Evolutionary conservation across 2,888 invertebrate genomes (phyloP), one percentile per base, ranked within the genome.

Genomic region (Melinopterus prodromus): DNA sequence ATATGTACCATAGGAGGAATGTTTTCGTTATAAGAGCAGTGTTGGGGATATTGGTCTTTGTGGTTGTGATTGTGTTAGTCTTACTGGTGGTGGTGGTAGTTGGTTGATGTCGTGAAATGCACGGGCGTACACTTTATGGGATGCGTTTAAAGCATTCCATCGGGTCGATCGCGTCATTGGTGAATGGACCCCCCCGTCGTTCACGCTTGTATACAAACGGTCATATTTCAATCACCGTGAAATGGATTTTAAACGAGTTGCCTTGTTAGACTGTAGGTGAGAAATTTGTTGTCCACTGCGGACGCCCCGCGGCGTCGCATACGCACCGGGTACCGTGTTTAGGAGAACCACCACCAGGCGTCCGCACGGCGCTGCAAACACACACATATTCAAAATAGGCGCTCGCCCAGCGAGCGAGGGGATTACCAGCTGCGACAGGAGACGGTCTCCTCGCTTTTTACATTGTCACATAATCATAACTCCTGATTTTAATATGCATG

Each of bases 221-320:
- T 87, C 88, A 87, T 88, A 89, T 88, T 88, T 88, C 88, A 88
- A 88, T 88, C 88, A 86, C 84, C 85, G 85, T 84, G 86, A 86
- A 88, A 87, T 87, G 88, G 86, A 87, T 88, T 88, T 87, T 86
- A 87, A 88, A 87, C 87, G 86, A 87, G 87, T 87, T 86, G 87
- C 86, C 88, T 88, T 88, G 88, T 89, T 89, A 88, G 88, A 85
- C 87, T 86, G 87, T 88, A 89, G 89, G 89, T 89, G 89, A 89
- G 89, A 89, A 89, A 89, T 89, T 89, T 87, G 88, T 89, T 89
- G 89, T 89, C 88, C 87, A 53, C 53, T 84, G 83, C 82, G 83
- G 88, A 87, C 87, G 85, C 86, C 89, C 89, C 84, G 87, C 85
- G 82, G 89, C 83, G 87, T 79, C 76, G 81, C 83, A 77, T 36